phyloP scores from a whole-genome alignment of 2,113 vertebrate species.

The Aviceda subcristata region DNA sequence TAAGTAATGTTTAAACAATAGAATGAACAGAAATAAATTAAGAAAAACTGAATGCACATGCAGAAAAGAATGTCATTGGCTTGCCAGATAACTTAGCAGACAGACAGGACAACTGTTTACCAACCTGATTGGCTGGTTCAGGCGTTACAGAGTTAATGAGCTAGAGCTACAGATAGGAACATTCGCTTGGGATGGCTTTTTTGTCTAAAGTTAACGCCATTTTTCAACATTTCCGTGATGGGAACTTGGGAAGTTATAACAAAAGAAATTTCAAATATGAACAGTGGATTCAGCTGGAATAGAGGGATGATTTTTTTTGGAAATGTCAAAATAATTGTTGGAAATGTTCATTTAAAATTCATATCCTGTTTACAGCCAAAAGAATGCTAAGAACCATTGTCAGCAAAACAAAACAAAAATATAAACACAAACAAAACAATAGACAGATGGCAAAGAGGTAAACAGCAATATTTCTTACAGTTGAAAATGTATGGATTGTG shows the following conservation, averaged over 20 bases:
- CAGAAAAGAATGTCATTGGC: background rate
- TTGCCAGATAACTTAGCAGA: background rate
- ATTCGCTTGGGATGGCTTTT: background rate
- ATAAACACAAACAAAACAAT: background rate
- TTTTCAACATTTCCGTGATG: background rate
- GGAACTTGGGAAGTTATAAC: background rate
- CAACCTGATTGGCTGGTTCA: background rate
- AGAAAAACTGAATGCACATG: background rate
- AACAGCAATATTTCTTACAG: background rate
- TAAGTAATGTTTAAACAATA: background rate
- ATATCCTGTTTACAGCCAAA: background rate
- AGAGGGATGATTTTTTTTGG: background rate
- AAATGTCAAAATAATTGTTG: background rate
- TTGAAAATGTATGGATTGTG: background rate
- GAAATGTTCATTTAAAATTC: background rate
- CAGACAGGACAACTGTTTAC: background rate
- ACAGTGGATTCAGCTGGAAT: background rate
- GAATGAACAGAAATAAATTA: background rate
- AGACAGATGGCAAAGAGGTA: background rate
- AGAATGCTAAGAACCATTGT: background rate
- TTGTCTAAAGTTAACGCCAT: background rate
- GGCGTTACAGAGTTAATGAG: background rate
- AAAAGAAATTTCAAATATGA: background rate
- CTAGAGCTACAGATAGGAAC: background rate
- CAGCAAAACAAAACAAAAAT: background rate